Evolutionary conservation across 2,113 vertebrate genomes (phyloP), one percentile per base, ranked within the genome.

Genomic region (Gobio gobio): DNA sequence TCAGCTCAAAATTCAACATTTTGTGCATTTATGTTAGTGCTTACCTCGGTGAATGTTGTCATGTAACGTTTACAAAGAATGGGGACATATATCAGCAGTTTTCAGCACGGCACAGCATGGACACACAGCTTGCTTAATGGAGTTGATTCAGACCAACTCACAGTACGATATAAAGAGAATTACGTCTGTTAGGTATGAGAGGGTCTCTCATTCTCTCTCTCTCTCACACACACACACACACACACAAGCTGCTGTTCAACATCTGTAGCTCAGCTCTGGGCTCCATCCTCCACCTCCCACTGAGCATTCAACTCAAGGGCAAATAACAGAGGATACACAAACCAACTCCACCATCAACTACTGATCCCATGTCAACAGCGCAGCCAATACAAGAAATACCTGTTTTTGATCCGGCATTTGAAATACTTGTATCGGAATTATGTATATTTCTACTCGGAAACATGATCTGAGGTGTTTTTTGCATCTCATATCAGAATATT

Each of bases 211-310:
- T 24, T 74, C 64, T 70, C 14, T 54, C 33, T 66, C 47, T 61
- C 66, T 61, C 33, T 2, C 78, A 36, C 22, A 82, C 16, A 20
- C 64, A 68, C 29, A 68, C 8, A 29, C 36, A 72, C 36, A 72
- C 68, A 24, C 40, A 47, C 40, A 47, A 90, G 82, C 64, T 79
- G 70, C 61, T 68, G 64, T 75, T 83, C 59, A 83, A 81, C 79
- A 86, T 88, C 84, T 90, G 85, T 61, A 81, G 78, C 61, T 83
- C 83, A 81, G 59, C 33, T 33, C 29, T 59, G n/a, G 86, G 22
- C 73, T 76, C 58, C 43, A 76, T 84, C 68, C 49, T 59, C 51
- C 70, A 77, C 73, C 73, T 49, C 73, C 83, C 73, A 54, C 79
- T 9, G 75, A 78, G 68, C 74, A 51, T 76, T 80, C 36, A 72